Evolutionary conservation across 1,140 invertebrate genomes (phyloP).

Genomic region (Drosophila parvula): DNA sequence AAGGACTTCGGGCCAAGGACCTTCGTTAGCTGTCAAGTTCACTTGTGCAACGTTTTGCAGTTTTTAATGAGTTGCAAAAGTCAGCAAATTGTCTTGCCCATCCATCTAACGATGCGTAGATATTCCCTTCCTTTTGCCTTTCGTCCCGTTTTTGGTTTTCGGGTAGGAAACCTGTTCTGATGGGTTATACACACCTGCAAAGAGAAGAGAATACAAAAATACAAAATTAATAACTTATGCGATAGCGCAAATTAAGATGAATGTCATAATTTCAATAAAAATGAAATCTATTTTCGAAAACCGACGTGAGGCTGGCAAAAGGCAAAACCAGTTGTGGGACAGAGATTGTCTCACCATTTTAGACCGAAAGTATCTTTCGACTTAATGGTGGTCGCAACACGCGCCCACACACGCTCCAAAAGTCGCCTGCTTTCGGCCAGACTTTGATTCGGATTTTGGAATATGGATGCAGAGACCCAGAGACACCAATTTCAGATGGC

Average conservation of each 20-base stretch:
- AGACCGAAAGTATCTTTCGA: slow-evolving; percentile 1
- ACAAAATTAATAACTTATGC: slow-evolving; percentile 76
- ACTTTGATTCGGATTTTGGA: slow-evolving; percentile 6
- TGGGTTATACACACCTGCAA: slow-evolving; percentile 69
- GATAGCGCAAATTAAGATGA: slow-evolving; percentile 78
- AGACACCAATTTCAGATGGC: slow-evolving; percentile 53
- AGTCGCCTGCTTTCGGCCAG: slow-evolving; percentile 7
- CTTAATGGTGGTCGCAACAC: slow-evolving; percentile 51
- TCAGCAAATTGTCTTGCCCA: slow-evolving; percentile 47
- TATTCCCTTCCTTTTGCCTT: background rate
- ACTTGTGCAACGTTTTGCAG: slow-evolving; percentile 54
- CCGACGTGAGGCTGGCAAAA: background rate
- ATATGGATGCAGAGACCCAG: slow-evolving; percentile 11
- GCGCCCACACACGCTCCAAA: slow-evolving; percentile 47
- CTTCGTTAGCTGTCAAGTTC: slow-evolving; percentile 56
- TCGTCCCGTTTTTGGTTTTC: slow-evolving; percentile 11
- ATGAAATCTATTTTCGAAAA: slow-evolving; percentile 72
- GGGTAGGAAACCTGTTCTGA: slow-evolving; percentile 52
- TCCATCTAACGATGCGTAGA: slow-evolving; percentile 48
- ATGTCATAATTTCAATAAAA: slow-evolving; percentile 82
- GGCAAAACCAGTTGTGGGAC: slow-evolving; percentile 44
- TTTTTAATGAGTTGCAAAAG: slow-evolving; percentile 62
- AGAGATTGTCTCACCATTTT: slow-evolving; percentile 42
- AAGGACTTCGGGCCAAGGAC: slow-evolving; percentile 32
- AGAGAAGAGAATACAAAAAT: slow-evolving; percentile 31